These are phyloP conservation scores for Cygnus olor DNA, from an alignment of 2,797 vertebrate species.

Conservation along the genomic window DNA sequence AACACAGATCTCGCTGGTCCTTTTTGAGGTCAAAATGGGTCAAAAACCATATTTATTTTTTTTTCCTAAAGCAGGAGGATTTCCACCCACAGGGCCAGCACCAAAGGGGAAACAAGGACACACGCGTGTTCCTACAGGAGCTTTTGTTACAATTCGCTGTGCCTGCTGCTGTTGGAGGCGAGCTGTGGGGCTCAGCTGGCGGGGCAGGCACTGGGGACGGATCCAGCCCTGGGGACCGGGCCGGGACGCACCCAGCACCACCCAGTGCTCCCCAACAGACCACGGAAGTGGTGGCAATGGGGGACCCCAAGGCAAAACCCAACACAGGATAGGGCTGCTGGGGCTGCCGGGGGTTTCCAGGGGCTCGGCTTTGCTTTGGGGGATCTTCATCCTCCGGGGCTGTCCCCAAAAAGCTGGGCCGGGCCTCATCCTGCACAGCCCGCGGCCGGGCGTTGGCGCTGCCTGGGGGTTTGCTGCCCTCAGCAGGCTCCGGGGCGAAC, in stretches of 20 bases:
- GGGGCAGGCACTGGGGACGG: neutral
- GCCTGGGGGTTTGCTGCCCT: neutral
- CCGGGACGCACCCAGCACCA: fast-evolving
- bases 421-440: neutral
- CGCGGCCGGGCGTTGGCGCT: neutral
- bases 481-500: neutral
- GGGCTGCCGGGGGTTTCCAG: neutral
- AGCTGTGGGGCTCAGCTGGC: neutral
- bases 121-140: fast-evolving
- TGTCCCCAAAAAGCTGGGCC: neutral
- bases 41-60: neutral
- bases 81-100: neutral
- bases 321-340: neutral
- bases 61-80: neutral
- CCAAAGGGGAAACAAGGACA: neutral
- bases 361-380: neutral
- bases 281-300: fast-evolving
- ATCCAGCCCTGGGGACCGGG: fast-evolving
- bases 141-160: fast-evolving
- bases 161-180: neutral
- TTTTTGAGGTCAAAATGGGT: neutral
- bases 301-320: neutral
- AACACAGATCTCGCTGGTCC: neutral
- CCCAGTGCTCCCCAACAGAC: fast-evolving
- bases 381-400: fast-evolving